Base-by-base conservation (phyloP, 2,888 invertebrate species). In the Meiosimyza platycephala region DNA sequence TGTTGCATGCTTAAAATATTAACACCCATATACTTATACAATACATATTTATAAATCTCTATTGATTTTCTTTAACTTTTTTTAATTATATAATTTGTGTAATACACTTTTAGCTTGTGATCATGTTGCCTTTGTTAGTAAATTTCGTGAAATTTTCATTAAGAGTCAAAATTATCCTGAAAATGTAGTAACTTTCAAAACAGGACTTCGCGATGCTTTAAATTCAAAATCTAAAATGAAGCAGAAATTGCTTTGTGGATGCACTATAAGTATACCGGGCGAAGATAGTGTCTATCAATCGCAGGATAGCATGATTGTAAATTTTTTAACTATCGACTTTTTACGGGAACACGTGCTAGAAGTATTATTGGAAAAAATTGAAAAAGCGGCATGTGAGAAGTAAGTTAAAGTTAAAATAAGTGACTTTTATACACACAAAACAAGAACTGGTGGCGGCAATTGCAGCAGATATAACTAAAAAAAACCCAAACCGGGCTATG, bases 261-360 rank as follows among this genome's bases (percentile, higher is more conserved):
- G 85, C 69, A 84, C 82, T 1, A 86, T 87, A 4, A 84, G 81
- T 54, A 80, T 83, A 15, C 81, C 84, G 0, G 83, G 83, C 0
- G 81, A 79, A 74, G 85, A 75, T 73, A 88, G 71, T 60, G 78
- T 79, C 1, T 84, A 85, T 74, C 83, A 84, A 69, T 85, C 86
- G 0, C 90, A 88, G 79, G 90, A 91, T 74, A 91, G 91, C 82
- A 87, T 92, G 74, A 88, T 91, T 57, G 90, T 91, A 82, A 89
- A 93, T 79, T 87, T 93, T 62, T 84, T 93, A 4, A 90, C 89
- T 85, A 88, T 93, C 2, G 89, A 90, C 71, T 88, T 88, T 73
- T 80, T 93, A 40, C 93, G 93, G 81, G 88, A 88, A 65, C 89
- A 90, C 75, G 83, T 92, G 4, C 88, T 91, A 11, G 90, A 91